Percentiles rank a stretch among this genome's conserved stretches.
These are phyloP conservation scores for Heliconius charithonia DNA, from an alignment of 2,888 invertebrate genomes.

Conservation along the genomic window DNA sequence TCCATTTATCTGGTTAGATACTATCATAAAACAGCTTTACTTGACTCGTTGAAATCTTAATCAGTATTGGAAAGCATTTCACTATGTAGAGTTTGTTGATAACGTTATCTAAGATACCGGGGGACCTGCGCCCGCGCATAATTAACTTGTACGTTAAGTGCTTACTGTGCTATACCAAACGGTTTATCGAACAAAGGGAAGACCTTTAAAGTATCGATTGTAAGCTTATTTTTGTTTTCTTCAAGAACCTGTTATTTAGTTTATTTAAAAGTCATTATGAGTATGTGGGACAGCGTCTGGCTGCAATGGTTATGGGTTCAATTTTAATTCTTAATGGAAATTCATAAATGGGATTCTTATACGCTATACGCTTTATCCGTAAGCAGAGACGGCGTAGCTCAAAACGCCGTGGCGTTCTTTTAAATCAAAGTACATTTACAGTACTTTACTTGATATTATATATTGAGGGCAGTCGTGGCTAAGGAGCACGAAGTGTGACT, in stretches of 20 bases:
- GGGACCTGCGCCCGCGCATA: conserved; percentile 51
- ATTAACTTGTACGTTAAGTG: conserved; percentile 68
- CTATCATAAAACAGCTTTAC: background rate
- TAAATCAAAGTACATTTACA: too few relatives aligned
- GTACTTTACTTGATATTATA: background rate
- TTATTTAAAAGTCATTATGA: background rate
- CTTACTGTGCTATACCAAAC: conserved; percentile 33
- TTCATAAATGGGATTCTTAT: too few relatives aligned
- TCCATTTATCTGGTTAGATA: background rate
- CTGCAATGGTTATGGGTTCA: too few relatives aligned
- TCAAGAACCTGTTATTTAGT: background rate
- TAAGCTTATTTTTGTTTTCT: background rate
- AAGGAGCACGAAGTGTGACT: too few relatives aligned
- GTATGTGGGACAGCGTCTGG: too few relatives aligned
- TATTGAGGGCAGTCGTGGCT: too few relatives aligned
- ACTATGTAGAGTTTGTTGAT: conserved; percentile 51
- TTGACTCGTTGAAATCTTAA: conserved; percentile 29
- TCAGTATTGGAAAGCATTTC: conserved; percentile 38
- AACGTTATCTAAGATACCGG: conserved; percentile 59
- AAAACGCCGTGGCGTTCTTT: too few relatives aligned
- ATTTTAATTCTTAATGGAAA: too few relatives aligned
- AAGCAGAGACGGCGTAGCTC: too few relatives aligned
- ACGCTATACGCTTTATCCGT: too few relatives aligned
- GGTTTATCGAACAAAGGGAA: conserved; percentile 10
- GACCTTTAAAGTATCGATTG: background rate